These are phyloP conservation scores for Cygnus buccinator DNA, from an alignment of 2,113 vertebrate genomes.

Conservation along the genomic window DNA sequence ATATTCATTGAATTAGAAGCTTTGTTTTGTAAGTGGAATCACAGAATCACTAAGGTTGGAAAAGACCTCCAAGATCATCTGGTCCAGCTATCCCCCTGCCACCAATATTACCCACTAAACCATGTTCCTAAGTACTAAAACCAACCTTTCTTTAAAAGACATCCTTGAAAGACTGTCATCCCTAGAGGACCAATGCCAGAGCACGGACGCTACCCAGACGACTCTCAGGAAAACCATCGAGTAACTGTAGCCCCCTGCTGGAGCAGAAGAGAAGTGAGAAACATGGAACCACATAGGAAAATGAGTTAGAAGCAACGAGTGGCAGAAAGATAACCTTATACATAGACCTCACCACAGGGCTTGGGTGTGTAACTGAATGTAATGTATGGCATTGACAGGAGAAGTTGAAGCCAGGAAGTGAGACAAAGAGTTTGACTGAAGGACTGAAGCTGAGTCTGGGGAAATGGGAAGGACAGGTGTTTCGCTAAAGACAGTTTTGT, in stretches of 20 bases:
- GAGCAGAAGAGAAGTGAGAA: background rate
- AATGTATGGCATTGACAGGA: rapidly evolving
- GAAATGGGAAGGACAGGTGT: background rate
- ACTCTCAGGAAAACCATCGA: background rate
- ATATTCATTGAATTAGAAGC: background rate
- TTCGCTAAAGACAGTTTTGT: background rate
- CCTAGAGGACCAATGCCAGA: background rate
- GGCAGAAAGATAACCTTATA: background rate
- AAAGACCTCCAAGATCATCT: background rate
- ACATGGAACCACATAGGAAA: background rate
- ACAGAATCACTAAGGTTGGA: background rate
- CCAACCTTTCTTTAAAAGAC: background rate
- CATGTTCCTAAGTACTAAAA: too few relatives aligned
- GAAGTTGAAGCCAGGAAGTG: background rate
- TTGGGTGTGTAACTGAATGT: background rate
- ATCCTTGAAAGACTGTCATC: background rate
- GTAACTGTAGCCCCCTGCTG: background rate
- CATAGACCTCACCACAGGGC: background rate
- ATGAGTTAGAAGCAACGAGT: background rate
- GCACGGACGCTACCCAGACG: rapidly evolving
- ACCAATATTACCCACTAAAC: too few relatives aligned
- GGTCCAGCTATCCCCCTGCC: too few relatives aligned
- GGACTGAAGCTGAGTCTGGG: background rate
- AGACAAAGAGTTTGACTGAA: background rate
- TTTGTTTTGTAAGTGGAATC: background rate